Evolutionary conservation across 2,888 invertebrate genomes (phyloP).

Genomic region (Meiosimyza platycephala): DNA sequence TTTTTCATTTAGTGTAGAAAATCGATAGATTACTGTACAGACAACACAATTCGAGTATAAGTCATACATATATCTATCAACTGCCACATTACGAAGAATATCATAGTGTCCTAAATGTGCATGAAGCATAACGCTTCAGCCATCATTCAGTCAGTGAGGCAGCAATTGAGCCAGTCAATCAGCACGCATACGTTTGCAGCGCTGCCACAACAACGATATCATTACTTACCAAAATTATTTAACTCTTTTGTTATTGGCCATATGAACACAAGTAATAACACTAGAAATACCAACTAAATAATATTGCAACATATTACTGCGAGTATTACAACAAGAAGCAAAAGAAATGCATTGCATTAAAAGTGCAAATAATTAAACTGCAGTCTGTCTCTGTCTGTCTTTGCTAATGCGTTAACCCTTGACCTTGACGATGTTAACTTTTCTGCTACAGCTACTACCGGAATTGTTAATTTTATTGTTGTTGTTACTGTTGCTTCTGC

Average conservation of each 20-base stretch:
- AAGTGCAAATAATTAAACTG: constrained; percentile 5
- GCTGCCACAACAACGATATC: not conserved
- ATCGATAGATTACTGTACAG: no score
- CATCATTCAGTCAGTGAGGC: constrained; percentile 17
- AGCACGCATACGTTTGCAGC: not conserved
- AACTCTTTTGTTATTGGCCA: not conserved
- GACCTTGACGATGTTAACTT: constrained; percentile 41
- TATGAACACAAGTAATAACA: not conserved
- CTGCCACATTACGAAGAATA: constrained; percentile 2
- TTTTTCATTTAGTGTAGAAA: no score
- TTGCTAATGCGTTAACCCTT: constrained; percentile 25
- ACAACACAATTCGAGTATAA: no score
- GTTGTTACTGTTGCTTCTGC: constrained; percentile 24
- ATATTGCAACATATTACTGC: no score
- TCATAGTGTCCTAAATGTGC: constrained; percentile 60
- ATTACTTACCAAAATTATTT: not conserved
- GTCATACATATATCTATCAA: no score
- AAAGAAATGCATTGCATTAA: constrained; percentile 8
- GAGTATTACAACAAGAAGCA: no score
- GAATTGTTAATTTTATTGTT: constrained; percentile 10
- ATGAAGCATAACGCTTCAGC: constrained; percentile 55
- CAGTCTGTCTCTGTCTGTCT: not conserved
- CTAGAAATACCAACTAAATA: no score
- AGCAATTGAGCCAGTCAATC: constrained; percentile 11
- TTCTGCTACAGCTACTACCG: not conserved